These are phyloP conservation scores for Sialis fuliginosa DNA, from an alignment of 2,888 invertebrate species.

Conservation along the genomic window DNA sequence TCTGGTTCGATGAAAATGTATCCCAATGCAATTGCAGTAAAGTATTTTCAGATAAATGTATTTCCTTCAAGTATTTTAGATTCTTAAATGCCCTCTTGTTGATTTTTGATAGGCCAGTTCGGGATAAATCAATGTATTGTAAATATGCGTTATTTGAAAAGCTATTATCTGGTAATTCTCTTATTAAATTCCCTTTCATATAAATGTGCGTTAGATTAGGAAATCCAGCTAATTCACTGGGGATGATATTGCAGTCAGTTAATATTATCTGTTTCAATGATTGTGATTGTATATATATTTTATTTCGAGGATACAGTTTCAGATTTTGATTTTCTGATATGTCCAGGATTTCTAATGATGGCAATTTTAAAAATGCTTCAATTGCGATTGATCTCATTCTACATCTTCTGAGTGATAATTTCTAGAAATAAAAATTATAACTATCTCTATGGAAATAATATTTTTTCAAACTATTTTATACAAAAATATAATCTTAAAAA, in stretches of 20 bases:
- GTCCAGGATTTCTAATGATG: slow-evolving; percentile 37
- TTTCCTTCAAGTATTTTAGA: slow-evolving; percentile 32
- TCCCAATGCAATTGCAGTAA: slow-evolving; percentile 38
- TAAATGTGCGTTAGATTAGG: slow-evolving; percentile 37
- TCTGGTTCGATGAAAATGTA: slow-evolving; percentile 38
- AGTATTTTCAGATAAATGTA: slow-evolving; percentile 56
- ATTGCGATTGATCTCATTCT: slow-evolving; percentile 31
- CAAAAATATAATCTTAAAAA: neutral
- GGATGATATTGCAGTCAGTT: slow-evolving; percentile 41
- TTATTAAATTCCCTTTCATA: slow-evolving; percentile 44
- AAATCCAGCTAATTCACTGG: slow-evolving; percentile 39
- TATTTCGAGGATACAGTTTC: slow-evolving; percentile 24
- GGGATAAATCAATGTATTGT: slow-evolving; percentile 42
- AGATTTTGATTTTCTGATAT: slow-evolving; percentile 42
- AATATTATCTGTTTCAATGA: slow-evolving; percentile 38
- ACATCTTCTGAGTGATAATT: slow-evolving; percentile 39
- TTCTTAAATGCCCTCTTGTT: slow-evolving; percentile 41
- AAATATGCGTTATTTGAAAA: slow-evolving; percentile 43
- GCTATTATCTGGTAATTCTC: slow-evolving; percentile 33
- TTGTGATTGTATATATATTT: slow-evolving; percentile 20
- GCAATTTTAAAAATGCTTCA: slow-evolving; percentile 36
- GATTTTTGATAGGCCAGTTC: slow-evolving; percentile 43
- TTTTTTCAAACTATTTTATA: too few relatives aligned
- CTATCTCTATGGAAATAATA: too few relatives aligned
- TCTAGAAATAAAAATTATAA: slow-evolving; percentile 10